A percentile compares a stretch with the other conserved stretches of the same genome.
phyloP scores from a whole-genome alignment of 2,888 invertebrate genomes.

The Micropterix aruncella region DNA sequence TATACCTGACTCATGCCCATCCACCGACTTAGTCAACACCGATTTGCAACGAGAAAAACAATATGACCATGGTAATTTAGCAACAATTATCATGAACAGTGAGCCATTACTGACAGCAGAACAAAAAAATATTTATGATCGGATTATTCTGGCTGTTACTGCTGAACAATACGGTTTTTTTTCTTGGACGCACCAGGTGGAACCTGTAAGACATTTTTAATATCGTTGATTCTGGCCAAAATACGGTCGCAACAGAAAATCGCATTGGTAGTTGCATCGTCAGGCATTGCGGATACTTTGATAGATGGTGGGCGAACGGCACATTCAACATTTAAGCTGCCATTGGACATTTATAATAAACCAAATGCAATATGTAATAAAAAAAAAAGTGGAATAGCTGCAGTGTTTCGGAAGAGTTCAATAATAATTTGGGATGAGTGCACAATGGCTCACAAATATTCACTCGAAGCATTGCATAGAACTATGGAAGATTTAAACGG shows the following conservation, averaged over 20 bases:
- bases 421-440: conserved; percentile 3
- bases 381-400: conserved; percentile 2
- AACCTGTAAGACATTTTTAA: conserved; percentile 15
- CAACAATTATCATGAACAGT: conserved; percentile 6
- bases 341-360: conserved; percentile 2
- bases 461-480: neutral
- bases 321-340: conserved; percentile 18
- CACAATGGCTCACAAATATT: conserved; percentile 1
- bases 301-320: conserved; percentile 15
- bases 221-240: conserved; percentile 17
- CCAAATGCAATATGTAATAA: neutral
- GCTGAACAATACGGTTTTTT: conserved; percentile 11
- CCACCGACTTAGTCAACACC: conserved; percentile 11
- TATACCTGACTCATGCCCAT: conserved; percentile 12
- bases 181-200: conserved; percentile 14
- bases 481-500: neutral
- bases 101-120: conserved; percentile 9
- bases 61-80: conserved; percentile 10
- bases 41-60: conserved; percentile 15
- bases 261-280: conserved; percentile 21
- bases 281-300: conserved; percentile 22
- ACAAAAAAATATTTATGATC: conserved; percentile 9
- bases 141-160: conserved; percentile 12
- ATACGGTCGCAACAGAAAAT: conserved; percentile 15
- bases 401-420: conserved; percentile 3